Evolutionary conservation across 2,888 invertebrate species (phyloP), one percentile per base, ranked within the genome.

Genomic region (Uropetala carovei): DNA sequence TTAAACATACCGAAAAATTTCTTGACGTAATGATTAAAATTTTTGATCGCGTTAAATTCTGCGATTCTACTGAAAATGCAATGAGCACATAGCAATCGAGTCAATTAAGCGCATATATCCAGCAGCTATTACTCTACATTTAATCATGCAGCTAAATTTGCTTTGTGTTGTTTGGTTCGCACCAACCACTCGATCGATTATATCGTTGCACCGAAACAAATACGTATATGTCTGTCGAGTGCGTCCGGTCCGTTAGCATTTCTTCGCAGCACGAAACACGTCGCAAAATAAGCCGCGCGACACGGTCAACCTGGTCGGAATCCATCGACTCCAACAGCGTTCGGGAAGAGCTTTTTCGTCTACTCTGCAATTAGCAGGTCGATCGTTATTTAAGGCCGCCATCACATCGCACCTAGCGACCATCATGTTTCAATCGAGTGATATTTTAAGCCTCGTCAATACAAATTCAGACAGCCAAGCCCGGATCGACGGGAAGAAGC

Each of bases 401-500:
- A 64, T 89, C 64, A 43, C 68, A 43, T 60, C 64, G 68, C 56
- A 60, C 89, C 89, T n/a, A 64, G 60, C 89, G 89, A 75, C 75
- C 75, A 11, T 22, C 22, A 10, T 8, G 27, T 27, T 75, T 22
- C 75, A 75, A 75, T 75, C 75, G 75, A 75, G 75, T 0, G 75
- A 22, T 13, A 27, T 27, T 75, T 75, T 27, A 27, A 11, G 27
- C 27, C 13, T 75, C 75, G 75, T 27, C 75, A 75, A 75, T 27
- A 75, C 75, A 75, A 75, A 75, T 75, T 75, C 22, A 75, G 22
- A 27, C 22, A 22, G 75, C 75, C 22, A 27, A 75, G 27, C 27
- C 22, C 8, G 75, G n/a, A 43, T 43, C 43, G 9, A 64, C n/a
- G 64, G 64, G 64, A 64, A 43, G 43, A 43, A 43, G 43, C 43